Conservation (phyloP, 2,888 invertebrate genomes). For the Chloromyia formosa region DNA sequence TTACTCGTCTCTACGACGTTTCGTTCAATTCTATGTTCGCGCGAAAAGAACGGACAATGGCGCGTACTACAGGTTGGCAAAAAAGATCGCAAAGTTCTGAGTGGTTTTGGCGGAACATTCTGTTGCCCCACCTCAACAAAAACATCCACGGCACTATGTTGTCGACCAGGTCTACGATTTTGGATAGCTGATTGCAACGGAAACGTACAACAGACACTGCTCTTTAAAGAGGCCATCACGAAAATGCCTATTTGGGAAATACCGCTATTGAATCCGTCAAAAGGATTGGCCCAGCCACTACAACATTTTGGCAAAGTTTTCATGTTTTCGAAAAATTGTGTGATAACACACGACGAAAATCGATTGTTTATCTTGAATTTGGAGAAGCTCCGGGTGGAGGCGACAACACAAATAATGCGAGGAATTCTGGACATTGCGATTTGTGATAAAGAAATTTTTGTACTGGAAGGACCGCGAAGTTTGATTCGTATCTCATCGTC, state of each 20-base stretch:
- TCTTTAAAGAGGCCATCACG: constrained; percentile 76
- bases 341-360: constrained; percentile 78
- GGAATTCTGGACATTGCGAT: constrained; percentile 62
- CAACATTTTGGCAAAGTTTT: constrained; percentile 70
- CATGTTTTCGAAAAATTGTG: constrained; percentile 75
- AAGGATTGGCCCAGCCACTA: constrained; percentile 51
- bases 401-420: constrained; percentile 71
- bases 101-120: constrained; percentile 72
- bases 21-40: constrained; percentile 80
- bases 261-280: constrained; percentile 75
- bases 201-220: constrained; percentile 82
- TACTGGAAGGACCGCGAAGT: constrained; percentile 81
- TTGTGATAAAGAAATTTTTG: constrained; percentile 74
- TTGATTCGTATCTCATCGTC: constrained; percentile 78
- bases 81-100: constrained; percentile 82
- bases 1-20: constrained; percentile 85
- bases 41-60: constrained; percentile 70
- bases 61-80: constrained; percentile 83
- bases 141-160: constrained; percentile 70
- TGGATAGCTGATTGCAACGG: constrained; percentile 84
- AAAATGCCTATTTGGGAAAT: constrained; percentile 70
- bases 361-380: constrained; percentile 81
- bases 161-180: constrained; percentile 82
- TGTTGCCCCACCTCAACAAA: constrained; percentile 54
- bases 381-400: constrained; percentile 71